Percentiles rank a stretch among this genome's conserved stretches.
Conservation (phyloP, 2,797 vertebrate genomes). For the Cuniculus paca region DNA sequence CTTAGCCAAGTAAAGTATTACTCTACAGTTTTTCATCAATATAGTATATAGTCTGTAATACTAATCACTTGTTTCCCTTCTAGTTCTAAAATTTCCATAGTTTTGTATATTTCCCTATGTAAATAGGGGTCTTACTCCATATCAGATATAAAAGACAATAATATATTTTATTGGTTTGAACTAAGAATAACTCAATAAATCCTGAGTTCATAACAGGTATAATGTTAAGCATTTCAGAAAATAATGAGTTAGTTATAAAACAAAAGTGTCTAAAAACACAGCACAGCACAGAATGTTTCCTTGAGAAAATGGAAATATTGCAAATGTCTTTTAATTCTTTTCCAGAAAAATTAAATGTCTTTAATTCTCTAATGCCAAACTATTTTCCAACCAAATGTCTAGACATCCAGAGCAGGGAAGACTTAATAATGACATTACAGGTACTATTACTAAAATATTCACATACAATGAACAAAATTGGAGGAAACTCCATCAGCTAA, state of each 20-base stretch:
- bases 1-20: not conserved
- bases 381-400: not conserved
- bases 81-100: not conserved
- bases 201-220: not conserved
- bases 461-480: not conserved
- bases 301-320: conserved; percentile 1
- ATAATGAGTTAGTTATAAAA: not conserved
- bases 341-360: too few relatives aligned
- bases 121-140: not conserved
- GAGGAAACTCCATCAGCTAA: not conserved
- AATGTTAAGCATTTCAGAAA: not conserved
- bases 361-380: not conserved
- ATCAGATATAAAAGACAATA: not conserved
- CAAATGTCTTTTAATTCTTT: not conserved
- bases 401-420: not conserved
- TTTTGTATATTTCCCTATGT: not conserved
- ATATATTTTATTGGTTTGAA: not conserved
- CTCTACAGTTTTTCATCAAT: not conserved
- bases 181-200: not conserved
- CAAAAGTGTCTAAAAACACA: not conserved
- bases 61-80: conserved; percentile 20
- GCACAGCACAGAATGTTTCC: not conserved
- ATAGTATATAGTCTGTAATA: not conserved
- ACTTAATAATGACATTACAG: not conserved
- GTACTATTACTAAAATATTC: not conserved